Evolutionary conservation across 2,888 invertebrate species (phyloP).

Genomic region (Achlya flavicornis): DNA sequence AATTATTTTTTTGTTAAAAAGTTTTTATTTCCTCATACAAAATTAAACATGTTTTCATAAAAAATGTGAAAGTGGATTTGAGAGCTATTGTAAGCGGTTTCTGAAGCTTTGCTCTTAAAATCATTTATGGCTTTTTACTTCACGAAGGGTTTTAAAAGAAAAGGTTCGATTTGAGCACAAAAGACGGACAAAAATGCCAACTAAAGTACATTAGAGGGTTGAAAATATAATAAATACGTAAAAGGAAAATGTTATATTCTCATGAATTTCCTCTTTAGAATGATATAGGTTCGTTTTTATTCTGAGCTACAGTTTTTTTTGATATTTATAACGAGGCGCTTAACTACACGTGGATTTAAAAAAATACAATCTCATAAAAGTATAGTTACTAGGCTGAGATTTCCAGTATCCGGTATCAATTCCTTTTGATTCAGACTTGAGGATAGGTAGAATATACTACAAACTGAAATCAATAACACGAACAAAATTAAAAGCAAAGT

Average conservation of each 20-base stretch:
- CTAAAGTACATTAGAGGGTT: slow-evolving; percentile 1
- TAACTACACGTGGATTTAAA: no score
- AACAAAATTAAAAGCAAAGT: no score
- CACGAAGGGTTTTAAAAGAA: slow-evolving; percentile 16
- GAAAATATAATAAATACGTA: slow-evolving; percentile 3
- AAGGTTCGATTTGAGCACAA: slow-evolving; percentile 15
- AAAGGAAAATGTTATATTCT: not conserved
- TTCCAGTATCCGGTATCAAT: no score
- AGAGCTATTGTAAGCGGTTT: not conserved
- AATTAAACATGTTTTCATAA: not conserved
- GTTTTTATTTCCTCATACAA: not conserved
- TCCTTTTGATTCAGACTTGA: no score
- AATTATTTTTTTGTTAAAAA: no score
- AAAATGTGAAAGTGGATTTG: not conserved
- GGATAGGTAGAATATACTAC: no score
- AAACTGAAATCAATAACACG: no score
- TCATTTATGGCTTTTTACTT: not conserved
- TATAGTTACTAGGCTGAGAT: no score
- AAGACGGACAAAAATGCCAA: slow-evolving; percentile 3
- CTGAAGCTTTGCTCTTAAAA: not conserved
- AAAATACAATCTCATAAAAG: no score
- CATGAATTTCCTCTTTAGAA: not conserved
- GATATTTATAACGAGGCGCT: no score
- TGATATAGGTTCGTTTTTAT: not conserved
- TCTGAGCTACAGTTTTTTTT: not conserved